Evolutionary conservation across 37 sponge, comb jelly and placozoan species (phyloP), one percentile per base, ranked within the genome.

Genomic region (Beroe forskalii): DNA sequence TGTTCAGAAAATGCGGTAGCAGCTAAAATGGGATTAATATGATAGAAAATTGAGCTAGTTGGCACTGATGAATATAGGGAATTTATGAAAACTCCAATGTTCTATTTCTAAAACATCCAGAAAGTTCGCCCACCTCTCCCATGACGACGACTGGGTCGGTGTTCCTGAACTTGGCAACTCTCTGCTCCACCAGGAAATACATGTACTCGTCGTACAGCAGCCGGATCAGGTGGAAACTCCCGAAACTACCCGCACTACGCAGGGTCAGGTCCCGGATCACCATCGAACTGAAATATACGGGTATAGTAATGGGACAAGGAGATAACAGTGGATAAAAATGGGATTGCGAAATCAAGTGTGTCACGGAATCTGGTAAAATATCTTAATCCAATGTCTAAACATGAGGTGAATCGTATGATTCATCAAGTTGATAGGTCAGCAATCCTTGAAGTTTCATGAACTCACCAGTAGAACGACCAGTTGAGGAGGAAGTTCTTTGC

Each of bases 401-500:
- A n/a, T n/a, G n/a, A n/a, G n/a, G n/a, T n/a, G n/a, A n/a, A n/a
- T n/a, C n/a, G n/a, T n/a, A n/a, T n/a, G n/a, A n/a, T n/a, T n/a
- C n/a, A n/a, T n/a, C n/a, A n/a, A n/a, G n/a, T n/a, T n/a, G n/a
- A n/a, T n/a, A n/a, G n/a, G n/a, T n/a, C n/a, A n/a, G n/a, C n/a
- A n/a, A n/a, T n/a, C n/a, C n/a, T n/a, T n/a, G n/a, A n/a, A n/a
- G n/a, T n/a, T n/a, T n/a, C n/a, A n/a, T n/a, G n/a, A n/a, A 64
- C 86, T 37, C 75, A 97, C 97, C 97, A 95, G 90, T 97, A 97
- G 92, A 97, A 97, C 23, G 99, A 98, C 99, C 99, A 98, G 94
- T 98, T 98, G 67, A 98, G 92, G 0, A 98, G 93, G 72, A 98
- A 98, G 89, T 98, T 92, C 3, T 95, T 72, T 0, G 99, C 97